Evolutionary conservation across 2,888 invertebrate genomes (phyloP), one percentile per base, ranked within the genome.

Genomic region (Pterostichus madidus): DNA sequence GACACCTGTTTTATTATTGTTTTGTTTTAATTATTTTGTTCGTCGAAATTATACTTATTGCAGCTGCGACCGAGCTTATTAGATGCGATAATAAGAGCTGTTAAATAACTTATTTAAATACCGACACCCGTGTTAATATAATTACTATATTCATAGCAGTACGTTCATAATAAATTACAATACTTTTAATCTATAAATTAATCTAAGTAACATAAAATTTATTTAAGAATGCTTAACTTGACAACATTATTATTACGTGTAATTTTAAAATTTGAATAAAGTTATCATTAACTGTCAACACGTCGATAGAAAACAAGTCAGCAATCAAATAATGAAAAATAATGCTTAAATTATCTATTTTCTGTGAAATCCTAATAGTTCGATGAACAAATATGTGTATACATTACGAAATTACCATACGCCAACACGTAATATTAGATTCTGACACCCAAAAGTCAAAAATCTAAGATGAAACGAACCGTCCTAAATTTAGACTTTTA

Each of bases 1-100:
- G 53, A 80, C 80, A 80, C 80, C 80, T 80, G 80, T 80, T 80
- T 80, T 52, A 17, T 71, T 52, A 80, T 80, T 80, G 49, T 73
- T 52, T 71, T 80, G 71, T 53, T 80, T 49, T 80, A 49, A 46
- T 73, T 15, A 71, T 71, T 71, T 71, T 39, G 44, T 15, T 39
- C 17, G 17, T 2, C 17, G 68, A 39, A 71, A 71, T 71, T 71
- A 71, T 71, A 46, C 46, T 44, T 7, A 71, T 71, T 39, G 44
- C 68, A 71, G 68, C 44, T 71, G 68, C 39, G 68, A 71, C 11
- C 44, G n/a, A 35, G 24, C 4, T 71, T 71, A 71, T 71, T 71
- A 71, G 46, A 44, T 44, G 44, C 39, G 17, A 71, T 71, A 71
- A 71, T 71, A 17, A 71, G 17, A 15, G 44, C 46, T 39, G 17